Base-by-base conservation (phyloP, 2,888 invertebrate species). In the Dolichopus griseipennis region DNA sequence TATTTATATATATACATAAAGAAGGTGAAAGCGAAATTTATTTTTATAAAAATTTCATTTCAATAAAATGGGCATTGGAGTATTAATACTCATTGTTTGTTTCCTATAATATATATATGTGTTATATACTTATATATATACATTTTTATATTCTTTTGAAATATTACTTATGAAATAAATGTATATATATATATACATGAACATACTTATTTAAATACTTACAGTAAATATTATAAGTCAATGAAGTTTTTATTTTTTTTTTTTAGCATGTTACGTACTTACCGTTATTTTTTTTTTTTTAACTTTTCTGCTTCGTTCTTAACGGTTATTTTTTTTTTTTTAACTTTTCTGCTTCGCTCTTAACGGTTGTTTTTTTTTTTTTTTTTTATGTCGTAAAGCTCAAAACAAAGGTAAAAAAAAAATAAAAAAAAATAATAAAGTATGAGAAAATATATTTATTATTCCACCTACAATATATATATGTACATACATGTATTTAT, bases 21-120 rank as follows among this genome's bases (percentile, higher is more conserved):
- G 52, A 52, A 52, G 52, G 52, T 52, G 52, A 52, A 52, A 52
- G 52, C 52, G 52, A 52, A 52, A 52, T 52, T 52, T 52, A 52
- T 52, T 52, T 52, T 52, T 52, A 52, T 52, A 18, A 8, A 37
- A 37, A 34, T 43, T 52, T 52, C 52, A n/a, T 52, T 52, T 52
- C 5, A 52, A 52, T 52, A 52, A 52, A 52, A 52, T 12, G 52
- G 52, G 52, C 52, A 52, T 52, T 52, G 12, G 18, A 52, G 52
- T 52, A 15, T 52, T n/a, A 52, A 52, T 52, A 52, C 52, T 15
- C 52, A 15, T 52, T 52, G 52, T 52, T 43, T 52, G n/a, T 15
- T 37, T 8, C 37, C 27, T 15, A 15, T 41, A 6, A 41, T 41
- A 41, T 41, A 12, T 12, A 41, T 41, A 41, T 12, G 8, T 9